Percentiles rank a stretch among this genome's conserved stretches.
Evolutionary conservation across 2,888 invertebrate genomes (phyloP).

Genomic region (Sinohyriopsis cumingii): DNA sequence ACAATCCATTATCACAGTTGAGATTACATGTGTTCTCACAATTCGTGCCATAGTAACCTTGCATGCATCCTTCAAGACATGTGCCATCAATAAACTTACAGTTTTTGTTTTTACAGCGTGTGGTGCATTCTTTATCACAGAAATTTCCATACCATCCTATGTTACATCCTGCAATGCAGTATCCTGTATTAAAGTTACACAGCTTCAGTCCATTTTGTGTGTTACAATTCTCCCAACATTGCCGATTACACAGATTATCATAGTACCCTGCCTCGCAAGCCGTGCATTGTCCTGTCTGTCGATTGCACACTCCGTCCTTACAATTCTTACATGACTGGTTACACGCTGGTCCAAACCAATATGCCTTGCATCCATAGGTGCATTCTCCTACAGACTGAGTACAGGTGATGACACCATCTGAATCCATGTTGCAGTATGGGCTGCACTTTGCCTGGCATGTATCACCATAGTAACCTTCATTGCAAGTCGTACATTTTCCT

Average conservation of each 20-base stretch:
- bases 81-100: slow-evolving; percentile 12
- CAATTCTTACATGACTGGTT: slow-evolving; percentile 3
- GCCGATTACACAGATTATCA: no score
- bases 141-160: slow-evolving; percentile 14
- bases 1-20: slow-evolving; percentile 13
- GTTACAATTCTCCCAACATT: no score
- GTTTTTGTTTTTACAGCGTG: slow-evolving; percentile 12
- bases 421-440: slow-evolving; percentile 9
- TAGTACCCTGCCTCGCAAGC: slow-evolving; percentile 21
- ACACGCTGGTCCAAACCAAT: no score
- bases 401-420: slow-evolving; percentile 11
- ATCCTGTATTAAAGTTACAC: slow-evolving; percentile 3
- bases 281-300: slow-evolving; percentile 17
- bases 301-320: slow-evolving; percentile 14
- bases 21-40: slow-evolving; percentile 5
- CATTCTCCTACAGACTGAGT: slow-evolving; percentile 15
- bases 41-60: no score
- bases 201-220: no score
- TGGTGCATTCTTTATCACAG: slow-evolving; percentile 15
- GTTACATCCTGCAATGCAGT: slow-evolving; percentile 16
- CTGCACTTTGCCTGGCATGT: slow-evolving; percentile 27
- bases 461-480: slow-evolving; percentile 15
- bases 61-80: slow-evolving; percentile 21
- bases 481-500: slow-evolving; percentile 23
- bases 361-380: neutral